These are phyloP conservation scores for Diacarnus erythraeanus DNA, from an alignment of 37 sponge, comb jelly and placozoan species.

Conservation along the genomic window DNA sequence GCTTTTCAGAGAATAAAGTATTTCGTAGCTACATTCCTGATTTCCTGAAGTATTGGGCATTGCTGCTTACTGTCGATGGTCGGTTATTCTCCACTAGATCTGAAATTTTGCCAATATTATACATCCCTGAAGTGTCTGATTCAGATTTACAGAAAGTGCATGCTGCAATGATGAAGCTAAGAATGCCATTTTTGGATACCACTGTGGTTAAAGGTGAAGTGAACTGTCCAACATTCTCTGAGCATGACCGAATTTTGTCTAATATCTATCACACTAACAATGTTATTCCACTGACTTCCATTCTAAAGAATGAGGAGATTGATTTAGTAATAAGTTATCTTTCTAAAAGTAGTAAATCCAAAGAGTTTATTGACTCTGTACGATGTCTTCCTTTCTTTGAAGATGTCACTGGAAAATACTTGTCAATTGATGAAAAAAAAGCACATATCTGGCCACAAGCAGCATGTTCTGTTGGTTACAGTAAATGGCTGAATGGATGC, in stretches of 20 bases:
- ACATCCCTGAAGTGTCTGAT: neutral
- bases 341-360: neutral
- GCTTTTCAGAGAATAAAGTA: conserved; percentile 5
- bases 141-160: neutral
- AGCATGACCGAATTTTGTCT: conserved; percentile 8
- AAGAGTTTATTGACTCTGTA: neutral
- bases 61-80: conserved; percentile 28
- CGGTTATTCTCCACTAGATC: conserved; percentile 19
- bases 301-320: neutral
- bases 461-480: conserved; percentile 10
- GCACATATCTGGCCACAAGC: conserved; percentile 38
- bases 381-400: conserved; percentile 51
- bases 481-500: conserved; percentile 18
- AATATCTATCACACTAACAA: conserved; percentile 13
- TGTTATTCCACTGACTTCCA: neutral
- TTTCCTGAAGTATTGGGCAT: conserved; percentile 24
- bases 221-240: conserved; percentile 18
- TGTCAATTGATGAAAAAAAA: neutral
- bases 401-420: conserved; percentile 20
- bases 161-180: neutral
- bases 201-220: neutral
- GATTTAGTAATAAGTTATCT: conserved; percentile 29
- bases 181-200: conserved; percentile 33
- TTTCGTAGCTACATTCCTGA: conserved; percentile 9
- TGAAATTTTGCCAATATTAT: conserved; percentile 10